Percentiles rank a stretch among this genome's conserved stretches.
Evolutionary conservation across 2,797 vertebrate genomes (phyloP).

Genomic region (Pantherophis alleghaniensis): DNA sequence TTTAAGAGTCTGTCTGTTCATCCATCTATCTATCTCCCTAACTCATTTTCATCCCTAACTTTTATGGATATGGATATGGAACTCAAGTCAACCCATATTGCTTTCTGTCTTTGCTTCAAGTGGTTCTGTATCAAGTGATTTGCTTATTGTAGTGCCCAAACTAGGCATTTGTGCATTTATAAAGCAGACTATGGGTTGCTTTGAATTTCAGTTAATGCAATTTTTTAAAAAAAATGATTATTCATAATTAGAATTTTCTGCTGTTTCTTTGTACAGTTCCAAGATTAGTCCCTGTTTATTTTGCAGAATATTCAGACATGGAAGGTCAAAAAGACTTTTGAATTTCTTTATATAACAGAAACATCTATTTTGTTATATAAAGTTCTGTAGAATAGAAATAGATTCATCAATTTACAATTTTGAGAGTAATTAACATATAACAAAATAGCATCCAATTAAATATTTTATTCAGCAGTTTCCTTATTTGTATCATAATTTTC

Average conservation of each 20-base stretch:
- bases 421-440: neutral
- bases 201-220: neutral
- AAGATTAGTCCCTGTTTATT: neutral
- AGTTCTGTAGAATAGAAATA: neutral
- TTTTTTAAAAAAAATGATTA: neutral
- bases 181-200: neutral
- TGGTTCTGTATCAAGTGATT: neutral
- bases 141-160: neutral
- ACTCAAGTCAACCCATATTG: neutral
- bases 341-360: neutral
- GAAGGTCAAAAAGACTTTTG: neutral
- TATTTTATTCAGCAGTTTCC: neutral
- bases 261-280: neutral
- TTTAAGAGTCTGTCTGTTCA: neutral
- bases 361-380: neutral
- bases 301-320: neutral
- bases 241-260: neutral
- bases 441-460: neutral
- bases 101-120: neutral
- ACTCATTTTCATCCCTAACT: neutral
- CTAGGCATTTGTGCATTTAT: neutral
- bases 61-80: neutral
- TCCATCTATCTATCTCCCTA: too few species aligned
- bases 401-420: neutral
- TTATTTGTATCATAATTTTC: neutral